A percentile compares a stretch with the other conserved stretches of the same genome.
phyloP scores from a whole-genome alignment of 2,888 invertebrate species.

The Nomada hirtipes region DNA sequence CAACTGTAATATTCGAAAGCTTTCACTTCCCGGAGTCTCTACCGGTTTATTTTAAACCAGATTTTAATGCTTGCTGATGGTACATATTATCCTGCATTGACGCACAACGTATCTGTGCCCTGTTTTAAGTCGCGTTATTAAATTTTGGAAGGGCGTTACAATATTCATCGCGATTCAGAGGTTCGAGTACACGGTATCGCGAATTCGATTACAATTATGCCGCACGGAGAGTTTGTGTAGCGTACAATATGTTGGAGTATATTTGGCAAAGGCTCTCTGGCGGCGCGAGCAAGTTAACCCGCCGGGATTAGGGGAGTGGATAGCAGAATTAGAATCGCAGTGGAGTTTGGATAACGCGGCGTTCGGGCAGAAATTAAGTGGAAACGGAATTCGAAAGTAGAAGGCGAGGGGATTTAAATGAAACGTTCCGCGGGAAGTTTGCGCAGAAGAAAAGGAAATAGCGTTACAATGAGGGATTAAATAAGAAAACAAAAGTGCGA shows the following conservation, averaged over 20 bases:
- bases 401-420: slow-evolving; percentile 1
- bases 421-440: background rate
- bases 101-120: too few relatives aligned
- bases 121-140: too few relatives aligned
- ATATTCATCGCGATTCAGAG: background rate
- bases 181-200: background rate
- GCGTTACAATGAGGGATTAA: background rate
- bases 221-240: background rate
- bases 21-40: background rate
- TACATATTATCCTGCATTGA: too few relatives aligned
- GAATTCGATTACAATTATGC: slow-evolving; percentile 25
- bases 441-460: background rate
- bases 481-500: background rate
- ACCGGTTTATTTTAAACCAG: background rate
- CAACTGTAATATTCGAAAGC: background rate
- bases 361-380: slow-evolving; percentile 37
- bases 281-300: slow-evolving; percentile 16
- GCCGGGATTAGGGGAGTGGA: slow-evolving; percentile 20
- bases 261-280: slow-evolving; percentile 21
- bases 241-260: background rate
- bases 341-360: slow-evolving; percentile 34
- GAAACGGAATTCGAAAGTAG: slow-evolving; percentile 29
- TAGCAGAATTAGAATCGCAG: slow-evolving; percentile 24
- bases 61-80: too few relatives aligned
- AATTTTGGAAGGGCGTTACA: background rate